These are phyloP conservation scores for Ormia ochracea DNA, from an alignment of 2,888 invertebrate species.

Conservation along the genomic window DNA sequence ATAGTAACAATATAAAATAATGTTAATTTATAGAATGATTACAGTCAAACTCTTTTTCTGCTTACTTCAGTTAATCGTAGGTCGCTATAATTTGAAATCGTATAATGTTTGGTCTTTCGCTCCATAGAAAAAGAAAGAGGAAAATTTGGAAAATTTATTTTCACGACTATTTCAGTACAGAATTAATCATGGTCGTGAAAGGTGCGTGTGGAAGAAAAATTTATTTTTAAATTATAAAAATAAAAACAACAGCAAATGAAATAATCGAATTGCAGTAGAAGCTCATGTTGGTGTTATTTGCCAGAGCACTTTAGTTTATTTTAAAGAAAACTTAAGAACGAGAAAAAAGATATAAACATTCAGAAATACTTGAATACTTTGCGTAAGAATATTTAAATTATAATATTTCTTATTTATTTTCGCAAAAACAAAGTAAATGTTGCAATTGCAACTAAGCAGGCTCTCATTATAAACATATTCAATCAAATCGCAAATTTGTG, in stretches of 20 bases:
- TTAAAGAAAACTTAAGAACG: not conserved
- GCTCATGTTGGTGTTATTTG: not conserved
- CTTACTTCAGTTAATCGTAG: not conserved
- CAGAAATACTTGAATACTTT: not conserved
- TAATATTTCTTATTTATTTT: not conserved
- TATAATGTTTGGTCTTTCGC: not conserved
- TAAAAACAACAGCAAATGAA: constrained; percentile 4
- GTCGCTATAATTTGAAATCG: constrained; percentile 10
- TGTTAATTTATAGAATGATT: not conserved
- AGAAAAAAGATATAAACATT: not conserved
- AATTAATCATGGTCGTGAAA: constrained; percentile 28
- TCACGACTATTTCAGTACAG: constrained; percentile 44
- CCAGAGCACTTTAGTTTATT: constrained; percentile 18
- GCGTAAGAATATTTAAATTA: not conserved
- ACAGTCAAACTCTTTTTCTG: not conserved
- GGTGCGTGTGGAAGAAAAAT: not conserved
- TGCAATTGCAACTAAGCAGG: not conserved
- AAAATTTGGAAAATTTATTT: constrained; percentile 59
- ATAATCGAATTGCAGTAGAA: not conserved
- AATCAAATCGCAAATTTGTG: not conserved
- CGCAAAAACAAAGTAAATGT: not conserved
- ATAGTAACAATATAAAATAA: no score
- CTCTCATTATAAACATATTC: not conserved
- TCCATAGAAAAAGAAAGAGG: constrained; percentile 45
- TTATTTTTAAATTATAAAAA: not conserved